A percentile compares a stretch with the other conserved stretches of the same genome.
phyloP scores from a whole-genome alignment of 2,888 invertebrate genomes.

The Therioaphis trifolii region DNA sequence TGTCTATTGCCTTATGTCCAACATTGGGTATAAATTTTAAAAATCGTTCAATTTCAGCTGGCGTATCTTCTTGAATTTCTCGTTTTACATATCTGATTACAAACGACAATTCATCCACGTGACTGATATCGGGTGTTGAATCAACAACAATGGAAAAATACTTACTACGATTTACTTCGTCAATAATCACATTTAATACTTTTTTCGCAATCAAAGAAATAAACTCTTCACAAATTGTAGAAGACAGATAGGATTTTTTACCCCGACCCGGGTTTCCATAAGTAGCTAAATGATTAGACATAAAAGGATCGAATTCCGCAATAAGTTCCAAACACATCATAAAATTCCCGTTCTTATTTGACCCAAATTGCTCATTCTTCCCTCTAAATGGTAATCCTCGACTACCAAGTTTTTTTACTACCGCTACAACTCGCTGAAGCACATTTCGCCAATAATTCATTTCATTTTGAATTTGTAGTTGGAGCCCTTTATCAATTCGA shows the following conservation, averaged over 20 bases:
- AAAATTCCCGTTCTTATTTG: constrained; percentile 56
- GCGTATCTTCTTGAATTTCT: no score
- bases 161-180: constrained; percentile 38
- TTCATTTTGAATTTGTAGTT: constrained; percentile 49
- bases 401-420: constrained; percentile 44
- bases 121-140: constrained; percentile 60
- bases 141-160: constrained; percentile 58
- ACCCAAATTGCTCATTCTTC: constrained; percentile 54
- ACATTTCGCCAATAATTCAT: constrained; percentile 47
- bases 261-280: constrained; percentile 47
- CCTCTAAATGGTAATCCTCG: constrained; percentile 54
- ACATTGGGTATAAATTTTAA: no score
- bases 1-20: constrained; percentile 67
- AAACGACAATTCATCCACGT: constrained; percentile 66
- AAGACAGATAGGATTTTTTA: constrained; percentile 40
- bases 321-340: constrained; percentile 54
- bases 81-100: no score
- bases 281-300: constrained; percentile 47
- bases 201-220: no score
- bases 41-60: no score
- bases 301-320: constrained; percentile 57
- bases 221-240: constrained; percentile 59
- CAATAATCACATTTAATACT: no score
- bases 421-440: constrained; percentile 43
- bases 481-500: constrained; percentile 25